phyloP scores from a whole-genome alignment of 2,888 invertebrate genomes.

The Eupithecia subumbrata region DNA sequence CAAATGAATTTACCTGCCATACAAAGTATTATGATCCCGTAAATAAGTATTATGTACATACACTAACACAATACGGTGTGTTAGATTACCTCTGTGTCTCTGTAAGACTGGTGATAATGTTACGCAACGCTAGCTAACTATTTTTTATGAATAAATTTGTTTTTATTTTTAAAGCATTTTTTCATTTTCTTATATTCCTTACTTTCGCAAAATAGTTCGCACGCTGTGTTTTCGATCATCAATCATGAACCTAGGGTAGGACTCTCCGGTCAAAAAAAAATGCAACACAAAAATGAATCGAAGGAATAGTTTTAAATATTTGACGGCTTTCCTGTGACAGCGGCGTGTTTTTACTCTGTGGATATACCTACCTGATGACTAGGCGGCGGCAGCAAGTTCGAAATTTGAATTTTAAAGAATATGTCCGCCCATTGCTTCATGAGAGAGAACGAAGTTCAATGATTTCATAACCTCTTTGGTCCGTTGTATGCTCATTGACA shows the following conservation, averaged over 20 bases:
- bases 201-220: background rate
- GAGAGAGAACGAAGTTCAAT: background rate
- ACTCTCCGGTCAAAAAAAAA: too few relatives aligned
- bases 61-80: constrained; percentile 64
- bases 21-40: constrained; percentile 52
- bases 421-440: background rate
- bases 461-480: background rate
- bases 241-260: too few relatives aligned
- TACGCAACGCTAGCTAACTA: constrained; percentile 73
- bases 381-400: background rate
- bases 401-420: background rate
- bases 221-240: background rate
- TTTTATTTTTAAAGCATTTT: constrained; percentile 65
- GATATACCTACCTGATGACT: too few relatives aligned
- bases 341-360: too few relatives aligned
- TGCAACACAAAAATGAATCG: too few relatives aligned
- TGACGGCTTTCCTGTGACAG: too few relatives aligned
- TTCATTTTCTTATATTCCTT: constrained; percentile 24
- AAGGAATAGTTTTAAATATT: too few relatives aligned
- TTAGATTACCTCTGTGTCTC: constrained; percentile 71
- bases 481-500: background rate
- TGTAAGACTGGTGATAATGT: constrained; percentile 74
- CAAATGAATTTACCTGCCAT: constrained; percentile 58
- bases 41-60: constrained; percentile 74
- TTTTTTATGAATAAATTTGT: constrained; percentile 78